Evolutionary conservation across 1,140 invertebrate species (phyloP).

Genomic region (Medauroidea extradentata): DNA sequence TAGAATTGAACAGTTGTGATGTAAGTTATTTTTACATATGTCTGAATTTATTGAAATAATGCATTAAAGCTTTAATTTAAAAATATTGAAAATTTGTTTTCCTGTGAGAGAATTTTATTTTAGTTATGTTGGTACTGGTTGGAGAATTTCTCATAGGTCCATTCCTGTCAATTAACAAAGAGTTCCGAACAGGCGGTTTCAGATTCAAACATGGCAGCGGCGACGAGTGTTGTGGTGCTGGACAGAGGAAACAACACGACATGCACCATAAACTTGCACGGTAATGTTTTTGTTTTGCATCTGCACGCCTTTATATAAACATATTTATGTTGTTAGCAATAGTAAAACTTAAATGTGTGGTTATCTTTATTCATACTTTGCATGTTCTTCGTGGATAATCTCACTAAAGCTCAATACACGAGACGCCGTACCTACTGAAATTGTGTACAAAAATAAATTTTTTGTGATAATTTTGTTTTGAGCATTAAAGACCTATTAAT

Average conservation of each 20-base stretch:
- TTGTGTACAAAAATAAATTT: no score
- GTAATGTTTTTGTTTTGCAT: conserved; percentile 53
- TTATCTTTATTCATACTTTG: conserved; percentile 1
- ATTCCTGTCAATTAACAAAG: conserved; percentile 10
- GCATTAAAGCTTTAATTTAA: no score
- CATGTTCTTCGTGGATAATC: not conserved
- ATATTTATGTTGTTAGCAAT: not conserved
- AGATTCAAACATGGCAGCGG: conserved; percentile 67
- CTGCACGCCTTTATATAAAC: not conserved
- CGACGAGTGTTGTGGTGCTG: conserved; percentile 87
- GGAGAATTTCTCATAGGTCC: conserved; percentile 5
- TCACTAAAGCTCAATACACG: conserved; percentile 1
- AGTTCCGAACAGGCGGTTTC: conserved; percentile 18
- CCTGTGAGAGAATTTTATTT: no score
- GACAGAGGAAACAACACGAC: conserved; percentile 93
- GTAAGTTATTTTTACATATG: no score
- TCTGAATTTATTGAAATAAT: no score
- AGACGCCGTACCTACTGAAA: not conserved
- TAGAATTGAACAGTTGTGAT: no score
- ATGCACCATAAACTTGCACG: conserved; percentile 90
- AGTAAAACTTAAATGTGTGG: not conserved
- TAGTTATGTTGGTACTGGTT: no score
- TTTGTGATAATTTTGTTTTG: conserved; percentile 13
- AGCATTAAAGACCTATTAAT: no score
- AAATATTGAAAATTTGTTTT: no score